These are phyloP conservation scores for Anseranas semipalmata DNA, from an alignment of 2,113 vertebrate species.

Conservation along the genomic window DNA sequence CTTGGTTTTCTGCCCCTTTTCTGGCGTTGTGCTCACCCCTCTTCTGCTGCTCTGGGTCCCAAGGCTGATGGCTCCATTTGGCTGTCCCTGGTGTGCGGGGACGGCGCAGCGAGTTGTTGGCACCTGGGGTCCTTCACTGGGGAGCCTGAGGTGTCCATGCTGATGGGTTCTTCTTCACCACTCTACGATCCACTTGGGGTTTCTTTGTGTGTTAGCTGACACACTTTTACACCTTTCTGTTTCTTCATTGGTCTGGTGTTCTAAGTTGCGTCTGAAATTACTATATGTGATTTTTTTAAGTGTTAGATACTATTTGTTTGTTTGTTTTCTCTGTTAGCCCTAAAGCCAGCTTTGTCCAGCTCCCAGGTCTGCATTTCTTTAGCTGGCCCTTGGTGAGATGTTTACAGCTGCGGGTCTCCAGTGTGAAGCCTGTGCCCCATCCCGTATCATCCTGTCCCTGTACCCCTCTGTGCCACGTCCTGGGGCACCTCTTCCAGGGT, in stretches of 20 bases:
- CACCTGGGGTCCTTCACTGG: neutral
- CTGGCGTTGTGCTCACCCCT: neutral
- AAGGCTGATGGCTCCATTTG: neutral
- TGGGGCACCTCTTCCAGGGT: neutral
- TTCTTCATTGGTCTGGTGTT: neutral
- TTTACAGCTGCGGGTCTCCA: fast-evolving
- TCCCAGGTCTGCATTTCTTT: neutral
- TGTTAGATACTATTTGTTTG: neutral
- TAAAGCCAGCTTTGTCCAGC: neutral
- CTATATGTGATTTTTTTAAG: neutral
- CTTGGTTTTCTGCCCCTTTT: neutral
- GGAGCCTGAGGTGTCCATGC: neutral
- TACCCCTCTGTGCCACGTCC: neutral
- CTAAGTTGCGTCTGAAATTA: neutral
- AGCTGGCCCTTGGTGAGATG: neutral
- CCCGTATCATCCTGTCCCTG: neutral
- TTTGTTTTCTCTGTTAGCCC: neutral
- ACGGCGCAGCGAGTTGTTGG: neutral
- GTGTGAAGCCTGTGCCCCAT: neutral
- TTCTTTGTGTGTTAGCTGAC: neutral
- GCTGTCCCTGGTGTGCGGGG: neutral
- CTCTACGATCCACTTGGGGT: neutral
- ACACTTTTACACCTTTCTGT: neutral
- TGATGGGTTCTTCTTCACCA: neutral
- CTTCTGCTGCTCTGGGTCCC: neutral